Conservation (phyloP, 2,113 vertebrate species). For the Syngnathoides biaculeatus region DNA sequence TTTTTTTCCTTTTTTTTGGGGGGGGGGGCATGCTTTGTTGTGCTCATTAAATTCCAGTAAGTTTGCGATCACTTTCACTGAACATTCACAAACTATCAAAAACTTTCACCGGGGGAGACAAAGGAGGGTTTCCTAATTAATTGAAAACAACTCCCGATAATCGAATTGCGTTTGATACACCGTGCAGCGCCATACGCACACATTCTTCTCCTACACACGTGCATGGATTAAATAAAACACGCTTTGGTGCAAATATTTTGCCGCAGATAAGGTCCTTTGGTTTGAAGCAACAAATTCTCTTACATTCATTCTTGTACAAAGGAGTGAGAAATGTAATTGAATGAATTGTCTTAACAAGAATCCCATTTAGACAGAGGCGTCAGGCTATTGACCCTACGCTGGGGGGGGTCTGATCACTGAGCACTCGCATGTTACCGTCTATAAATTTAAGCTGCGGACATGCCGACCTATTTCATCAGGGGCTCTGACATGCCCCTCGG, state of each 20-base stretch:
- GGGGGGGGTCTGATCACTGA: constrained; percentile 57
- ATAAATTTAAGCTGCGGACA: constrained; percentile 71
- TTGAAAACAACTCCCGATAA: background rate
- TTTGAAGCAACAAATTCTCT: constrained; percentile 36
- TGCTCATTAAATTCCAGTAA: background rate
- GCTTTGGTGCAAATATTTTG: constrained; percentile 8
- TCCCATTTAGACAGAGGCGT: constrained; percentile 57
- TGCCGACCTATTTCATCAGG: constrained; percentile 66
- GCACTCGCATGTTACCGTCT: constrained; percentile 72
- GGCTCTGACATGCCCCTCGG: constrained; percentile 68
- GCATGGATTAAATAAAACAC: background rate
- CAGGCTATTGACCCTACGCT: constrained; percentile 67
- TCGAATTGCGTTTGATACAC: background rate
- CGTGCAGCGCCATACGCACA: background rate
- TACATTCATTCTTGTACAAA: constrained; percentile 30
- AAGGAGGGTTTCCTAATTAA: background rate
- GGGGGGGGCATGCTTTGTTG: background rate
- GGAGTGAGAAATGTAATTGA: constrained; percentile 30
- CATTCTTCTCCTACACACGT: background rate
- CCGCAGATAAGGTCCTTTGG: constrained; percentile 11
- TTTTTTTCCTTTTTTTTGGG: too few relatives aligned
- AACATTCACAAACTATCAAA: background rate
- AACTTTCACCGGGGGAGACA: background rate
- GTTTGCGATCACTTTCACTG: too few relatives aligned
- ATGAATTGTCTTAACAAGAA: constrained; percentile 61